Evolutionary conservation across 2,888 invertebrate genomes (phyloP).

Genomic region (Octodonta nipae): DNA sequence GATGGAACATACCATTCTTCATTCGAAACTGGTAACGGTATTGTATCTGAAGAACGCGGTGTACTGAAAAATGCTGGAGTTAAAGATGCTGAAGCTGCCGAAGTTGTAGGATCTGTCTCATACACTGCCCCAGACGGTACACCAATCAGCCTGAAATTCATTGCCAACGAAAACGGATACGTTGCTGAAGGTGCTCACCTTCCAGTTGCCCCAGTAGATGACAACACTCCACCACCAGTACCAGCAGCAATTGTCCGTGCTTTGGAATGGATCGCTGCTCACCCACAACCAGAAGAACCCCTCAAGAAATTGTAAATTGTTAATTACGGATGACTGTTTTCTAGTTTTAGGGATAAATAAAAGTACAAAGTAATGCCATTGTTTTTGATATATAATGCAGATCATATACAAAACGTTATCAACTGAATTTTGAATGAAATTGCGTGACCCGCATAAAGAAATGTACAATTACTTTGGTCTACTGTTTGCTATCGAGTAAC

Average conservation of each 20-base stretch:
- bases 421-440: too few relatives aligned
- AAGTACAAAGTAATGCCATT: too few relatives aligned
- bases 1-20: conserved; percentile 36
- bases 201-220: conserved; percentile 44
- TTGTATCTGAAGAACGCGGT: conserved; percentile 31
- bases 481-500: too few relatives aligned
- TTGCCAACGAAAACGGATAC: conserved; percentile 36
- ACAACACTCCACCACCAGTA: conserved; percentile 55
- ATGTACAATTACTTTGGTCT: too few relatives aligned
- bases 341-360: too few relatives aligned
- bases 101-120: conserved; percentile 18
- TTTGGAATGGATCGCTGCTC: conserved; percentile 50
- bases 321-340: too few relatives aligned
- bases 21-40: conserved; percentile 43
- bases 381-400: too few relatives aligned
- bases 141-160: conserved; percentile 9
- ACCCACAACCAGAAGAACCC: conserved; percentile 35
- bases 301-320: background rate
- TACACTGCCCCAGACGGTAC: conserved; percentile 21
- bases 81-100: conserved; percentile 21
- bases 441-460: too few relatives aligned
- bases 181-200: conserved; percentile 47
- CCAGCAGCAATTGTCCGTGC: conserved; percentile 54
- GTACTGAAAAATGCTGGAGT: conserved; percentile 25
- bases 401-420: too few relatives aligned